phyloP scores from a whole-genome alignment of 2,888 invertebrate species.

The Pseudococcus viburni region DNA sequence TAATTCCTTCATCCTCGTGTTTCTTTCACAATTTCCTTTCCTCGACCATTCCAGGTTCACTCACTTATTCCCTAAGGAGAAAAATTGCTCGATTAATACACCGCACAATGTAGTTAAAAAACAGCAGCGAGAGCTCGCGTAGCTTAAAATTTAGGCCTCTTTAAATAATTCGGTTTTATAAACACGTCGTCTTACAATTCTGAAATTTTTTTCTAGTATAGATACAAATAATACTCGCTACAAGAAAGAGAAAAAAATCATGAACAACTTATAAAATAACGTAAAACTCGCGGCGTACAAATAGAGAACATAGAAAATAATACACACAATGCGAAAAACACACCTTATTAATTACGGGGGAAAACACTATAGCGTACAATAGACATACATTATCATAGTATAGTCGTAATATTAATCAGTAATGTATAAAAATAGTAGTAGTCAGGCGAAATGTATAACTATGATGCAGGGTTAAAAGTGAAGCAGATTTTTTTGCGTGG shows the following conservation, averaged over 20 bases:
- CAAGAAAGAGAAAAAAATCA: neutral
- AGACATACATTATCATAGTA: neutral
- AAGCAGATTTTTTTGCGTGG: neutral
- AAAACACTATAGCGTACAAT: slow-evolving; percentile 11
- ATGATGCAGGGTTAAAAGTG: neutral
- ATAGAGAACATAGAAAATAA: slow-evolving; percentile 42
- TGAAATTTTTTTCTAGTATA: neutral
- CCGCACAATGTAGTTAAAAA: neutral
- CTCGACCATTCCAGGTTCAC: no score
- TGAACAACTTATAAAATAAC: slow-evolving; percentile 6
- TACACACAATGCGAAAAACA: slow-evolving; percentile 31
- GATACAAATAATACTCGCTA: neutral
- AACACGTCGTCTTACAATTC: slow-evolving; percentile 6
- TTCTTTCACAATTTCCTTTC: neutral
- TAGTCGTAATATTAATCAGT: neutral
- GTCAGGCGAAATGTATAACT: neutral
- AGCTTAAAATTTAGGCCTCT: slow-evolving; percentile 29
- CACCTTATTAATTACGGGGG: slow-evolving; percentile 38
- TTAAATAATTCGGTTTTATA: neutral
- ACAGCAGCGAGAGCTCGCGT: neutral
- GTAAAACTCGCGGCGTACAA: neutral
- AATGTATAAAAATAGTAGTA: neutral
- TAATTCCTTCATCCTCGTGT: neutral
- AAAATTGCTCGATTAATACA: no score
- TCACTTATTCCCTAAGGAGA: no score